These are phyloP conservation scores for Nixonia krombeini DNA, from an alignment of 1,140 invertebrate genomes.

Conservation along the genomic window DNA sequence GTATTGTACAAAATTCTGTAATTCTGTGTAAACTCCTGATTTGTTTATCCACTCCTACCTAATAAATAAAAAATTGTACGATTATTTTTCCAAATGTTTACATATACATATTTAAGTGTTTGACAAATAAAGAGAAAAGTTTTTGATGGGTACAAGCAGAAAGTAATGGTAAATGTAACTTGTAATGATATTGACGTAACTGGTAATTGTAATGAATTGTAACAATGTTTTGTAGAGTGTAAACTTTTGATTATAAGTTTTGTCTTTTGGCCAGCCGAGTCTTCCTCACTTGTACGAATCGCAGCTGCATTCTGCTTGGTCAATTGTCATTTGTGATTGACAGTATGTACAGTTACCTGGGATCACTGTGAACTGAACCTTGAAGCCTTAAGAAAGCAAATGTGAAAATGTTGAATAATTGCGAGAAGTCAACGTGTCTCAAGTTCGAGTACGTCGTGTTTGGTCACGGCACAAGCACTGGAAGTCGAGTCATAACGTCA, in stretches of 20 bases:
- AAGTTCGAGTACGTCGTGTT: slow-evolving; percentile 62
- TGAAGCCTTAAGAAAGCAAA: slow-evolving; percentile 38
- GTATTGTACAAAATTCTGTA: slow-evolving; percentile 52
- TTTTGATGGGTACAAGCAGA: slow-evolving; percentile 16
- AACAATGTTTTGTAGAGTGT: slow-evolving; percentile 13
- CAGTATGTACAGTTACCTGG: slow-evolving; percentile 45
- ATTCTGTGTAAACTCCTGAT: slow-evolving; percentile 53
- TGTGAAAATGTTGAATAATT: slow-evolving; percentile 46
- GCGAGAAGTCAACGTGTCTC: slow-evolving; percentile 58
- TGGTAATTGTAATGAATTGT: slow-evolving; percentile 40
- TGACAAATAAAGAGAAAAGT: slow-evolving; percentile 47
- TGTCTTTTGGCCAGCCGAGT: slow-evolving; percentile 54
- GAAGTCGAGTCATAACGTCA: slow-evolving; percentile 65
- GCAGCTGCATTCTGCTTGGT: slow-evolving; percentile 62
- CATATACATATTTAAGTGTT: slow-evolving; percentile 26
- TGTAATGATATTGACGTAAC: slow-evolving; percentile 36
- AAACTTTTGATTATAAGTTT: slow-evolving; percentile 11
- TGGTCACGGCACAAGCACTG: slow-evolving; percentile 63
- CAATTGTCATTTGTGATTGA: slow-evolving; percentile 53
- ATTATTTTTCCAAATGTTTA: not conserved
- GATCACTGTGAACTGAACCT: slow-evolving; percentile 53
- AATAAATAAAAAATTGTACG: no score
- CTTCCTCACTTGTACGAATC: slow-evolving; percentile 57
- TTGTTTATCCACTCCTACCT: slow-evolving; percentile 42
- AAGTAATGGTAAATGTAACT: slow-evolving; percentile 44